Evolutionary conservation across 2,797 vertebrate genomes (phyloP), one percentile per base, ranked within the genome.

Genomic region (Scolopax rusticola): DNA sequence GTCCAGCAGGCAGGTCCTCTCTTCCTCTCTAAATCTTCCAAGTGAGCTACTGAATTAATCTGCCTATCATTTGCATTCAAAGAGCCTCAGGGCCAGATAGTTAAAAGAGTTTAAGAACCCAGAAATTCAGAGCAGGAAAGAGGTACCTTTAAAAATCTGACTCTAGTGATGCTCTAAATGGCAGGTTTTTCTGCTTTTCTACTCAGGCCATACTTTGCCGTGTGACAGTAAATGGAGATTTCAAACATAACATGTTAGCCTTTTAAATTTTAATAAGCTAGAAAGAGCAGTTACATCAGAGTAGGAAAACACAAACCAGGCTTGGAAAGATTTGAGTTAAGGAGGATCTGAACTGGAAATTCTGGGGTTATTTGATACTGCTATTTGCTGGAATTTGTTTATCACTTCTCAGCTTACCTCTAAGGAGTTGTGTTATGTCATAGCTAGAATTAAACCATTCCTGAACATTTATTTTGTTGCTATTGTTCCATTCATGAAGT

Each of bases 21-120:
- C 81, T 91, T 70, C 53, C 28, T 81, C 51, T 59, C 54, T 91
- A 95, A 91, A 88, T 81, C 82, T 95, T 94, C 67, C 33, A 88
- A 67, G 80, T 56, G 59, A 93, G 59, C 47, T 81, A 12, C 77
- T 91, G 91, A 94, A 95, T 94, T 91, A 93, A 92, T 95, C 79
- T 75, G n/a, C 40, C 43, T 93, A 45, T 93, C 48, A 69, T 96
- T 96, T 93, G 64, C 77, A 95, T 93, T 94, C 67, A 86, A 92
- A 96, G 47, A 92, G 25, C 27, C 40, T 84, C 70, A 50, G 41
- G 67, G 11, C 40, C 57, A 59, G 33, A 32, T 38, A 77, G 61
- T 78, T 93, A 81, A 87, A 89, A 38, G 33, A 71, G 43, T 41
- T 91, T 92, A 94, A 89, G 82, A 86, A 92, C 24, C 17, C 54